A percentile compares a stretch with the other conserved stretches of the same genome.
phyloP scores from a whole-genome alignment of 2,888 invertebrate species.

The Dryococelus australis region DNA sequence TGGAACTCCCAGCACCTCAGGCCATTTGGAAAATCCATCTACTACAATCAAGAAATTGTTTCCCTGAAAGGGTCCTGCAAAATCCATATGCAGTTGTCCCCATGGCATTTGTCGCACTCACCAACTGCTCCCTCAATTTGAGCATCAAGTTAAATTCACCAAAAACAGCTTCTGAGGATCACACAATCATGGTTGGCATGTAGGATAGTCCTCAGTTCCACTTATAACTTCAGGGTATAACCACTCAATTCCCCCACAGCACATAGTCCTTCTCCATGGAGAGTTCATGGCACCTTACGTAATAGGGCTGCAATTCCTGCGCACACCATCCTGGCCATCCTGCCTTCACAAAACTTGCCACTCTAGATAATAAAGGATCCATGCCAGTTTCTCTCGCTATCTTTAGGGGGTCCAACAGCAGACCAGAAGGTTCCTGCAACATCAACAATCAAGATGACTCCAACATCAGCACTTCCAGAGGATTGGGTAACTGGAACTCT shows the following conservation, averaged over 20 bases:
- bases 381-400: not conserved
- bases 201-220: not conserved
- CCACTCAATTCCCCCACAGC: constrained; percentile 45
- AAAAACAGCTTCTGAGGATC: constrained; percentile 38
- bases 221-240: constrained; percentile 40
- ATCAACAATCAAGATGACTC: not conserved
- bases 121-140: constrained; percentile 41
- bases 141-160: constrained; percentile 40
- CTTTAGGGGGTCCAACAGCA: not conserved
- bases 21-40: not conserved
- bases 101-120: constrained; percentile 43
- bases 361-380: not conserved
- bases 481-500: not conserved
- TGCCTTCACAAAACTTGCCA: not conserved
- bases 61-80: constrained; percentile 47
- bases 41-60: not conserved
- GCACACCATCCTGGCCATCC: not conserved
- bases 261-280: constrained; percentile 43
- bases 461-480: not conserved
- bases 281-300: not conserved
- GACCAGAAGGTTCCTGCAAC: not conserved
- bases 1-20: not conserved
- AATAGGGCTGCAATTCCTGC: not conserved
- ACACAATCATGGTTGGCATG: constrained; percentile 4
- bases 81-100: constrained; percentile 47